Evolutionary conservation across 2,797 vertebrate species (phyloP).

Genomic region (Chaunax sp.): DNA sequence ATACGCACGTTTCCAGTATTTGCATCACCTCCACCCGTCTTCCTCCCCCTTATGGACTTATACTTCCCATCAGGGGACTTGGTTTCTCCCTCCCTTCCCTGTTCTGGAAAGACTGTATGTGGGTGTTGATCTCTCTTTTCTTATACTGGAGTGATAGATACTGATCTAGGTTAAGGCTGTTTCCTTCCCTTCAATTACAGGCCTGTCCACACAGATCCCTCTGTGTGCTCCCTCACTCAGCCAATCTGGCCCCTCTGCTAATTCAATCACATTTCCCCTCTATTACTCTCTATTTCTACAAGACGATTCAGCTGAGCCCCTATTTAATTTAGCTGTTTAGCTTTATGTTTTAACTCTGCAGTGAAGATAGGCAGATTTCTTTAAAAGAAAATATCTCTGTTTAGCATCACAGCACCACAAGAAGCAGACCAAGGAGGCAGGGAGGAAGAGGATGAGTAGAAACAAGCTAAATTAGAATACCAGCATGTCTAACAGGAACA

Average conservation of each 20-base stretch:
- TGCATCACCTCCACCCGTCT: slow-evolving; percentile 22
- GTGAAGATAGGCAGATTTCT: slow-evolving; percentile 18
- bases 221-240: slow-evolving; percentile 33
- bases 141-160: slow-evolving; percentile 62
- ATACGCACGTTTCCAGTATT: slow-evolving; percentile 47
- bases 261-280: slow-evolving; percentile 51
- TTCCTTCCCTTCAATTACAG: slow-evolving; percentile 72
- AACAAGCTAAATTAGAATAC: background rate
- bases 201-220: slow-evolving; percentile 63
- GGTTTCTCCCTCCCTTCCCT: slow-evolving; percentile 25
- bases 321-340: slow-evolving; percentile 44
- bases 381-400: slow-evolving; percentile 10
- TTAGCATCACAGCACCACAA: background rate
- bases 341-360: slow-evolving; percentile 29
- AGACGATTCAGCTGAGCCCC: slow-evolving; percentile 20
- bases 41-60: slow-evolving; percentile 28
- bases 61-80: slow-evolving; percentile 41
- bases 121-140: slow-evolving; percentile 57
- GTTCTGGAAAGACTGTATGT: slow-evolving; percentile 50
- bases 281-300: slow-evolving; percentile 35
- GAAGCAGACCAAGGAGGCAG: background rate
- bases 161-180: slow-evolving; percentile 71
- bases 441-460: too few relatives aligned
- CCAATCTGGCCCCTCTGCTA: slow-evolving; percentile 37
- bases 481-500: background rate